phyloP scores from a whole-genome alignment of 2,888 invertebrate species.

The Mythimna albipuncta region DNA sequence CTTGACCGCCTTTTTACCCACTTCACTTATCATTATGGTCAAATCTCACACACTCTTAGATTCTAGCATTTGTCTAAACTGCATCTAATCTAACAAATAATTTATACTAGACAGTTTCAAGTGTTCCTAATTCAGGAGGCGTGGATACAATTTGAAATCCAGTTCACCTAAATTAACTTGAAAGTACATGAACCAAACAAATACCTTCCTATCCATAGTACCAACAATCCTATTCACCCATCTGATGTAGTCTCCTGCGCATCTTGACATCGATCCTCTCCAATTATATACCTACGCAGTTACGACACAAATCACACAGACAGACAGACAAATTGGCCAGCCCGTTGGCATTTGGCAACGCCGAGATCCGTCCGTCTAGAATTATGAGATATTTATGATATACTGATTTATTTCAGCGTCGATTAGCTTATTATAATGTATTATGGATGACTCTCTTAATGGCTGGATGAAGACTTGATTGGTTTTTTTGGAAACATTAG shows the following conservation, averaged over 20 bases:
- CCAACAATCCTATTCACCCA: conserved; percentile 34
- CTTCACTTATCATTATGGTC: too few relatives aligned
- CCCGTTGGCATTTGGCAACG: conserved; percentile 72
- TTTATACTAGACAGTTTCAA: neutral
- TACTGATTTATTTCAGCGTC: conserved; percentile 53
- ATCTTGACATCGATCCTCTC: conserved; percentile 65
- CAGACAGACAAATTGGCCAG: conserved; percentile 75
- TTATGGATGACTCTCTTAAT: conserved; percentile 50
- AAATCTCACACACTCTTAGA: neutral
- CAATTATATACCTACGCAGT: conserved; percentile 76
- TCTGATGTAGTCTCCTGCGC: conserved; percentile 53
- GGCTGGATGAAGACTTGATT: conserved; percentile 39
- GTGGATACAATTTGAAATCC: conserved; percentile 19
- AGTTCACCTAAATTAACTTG: conserved; percentile 14
- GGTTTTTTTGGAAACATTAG: conserved; percentile 52
- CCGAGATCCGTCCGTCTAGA: conserved; percentile 58
- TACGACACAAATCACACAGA: conserved; percentile 72
- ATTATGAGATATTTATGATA: conserved; percentile 73
- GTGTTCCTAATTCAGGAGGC: conserved; percentile 29
- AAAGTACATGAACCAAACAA: neutral
- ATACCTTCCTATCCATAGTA: conserved; percentile 1
- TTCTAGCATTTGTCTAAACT: neutral
- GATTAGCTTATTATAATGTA: conserved; percentile 54
- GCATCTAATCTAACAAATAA: conserved; percentile 17
- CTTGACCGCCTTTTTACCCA: too few relatives aligned